These are phyloP conservation scores for Pyrgilauda ruficollis DNA, from an alignment of 2,113 vertebrate species.

Conservation along the genomic window DNA sequence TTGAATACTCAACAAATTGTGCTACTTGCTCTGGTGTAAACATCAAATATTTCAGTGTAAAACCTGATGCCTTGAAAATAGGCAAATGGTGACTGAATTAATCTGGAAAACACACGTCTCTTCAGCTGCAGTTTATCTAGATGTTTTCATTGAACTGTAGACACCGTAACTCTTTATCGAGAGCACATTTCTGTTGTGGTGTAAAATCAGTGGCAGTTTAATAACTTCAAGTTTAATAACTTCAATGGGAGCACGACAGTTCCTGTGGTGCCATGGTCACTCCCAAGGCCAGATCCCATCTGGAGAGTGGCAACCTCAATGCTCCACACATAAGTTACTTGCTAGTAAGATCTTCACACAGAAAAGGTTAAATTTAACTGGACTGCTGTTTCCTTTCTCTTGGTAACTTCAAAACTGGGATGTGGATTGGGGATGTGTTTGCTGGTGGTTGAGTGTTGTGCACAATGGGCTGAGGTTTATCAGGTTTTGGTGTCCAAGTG, in stretches of 20 bases:
- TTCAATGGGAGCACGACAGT: neutral
- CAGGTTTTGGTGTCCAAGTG: neutral
- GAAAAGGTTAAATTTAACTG: neutral
- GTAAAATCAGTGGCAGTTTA: neutral
- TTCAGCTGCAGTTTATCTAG: neutral
- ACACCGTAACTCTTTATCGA: neutral
- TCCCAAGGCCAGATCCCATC: rapidly evolving
- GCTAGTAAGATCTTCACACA: neutral
- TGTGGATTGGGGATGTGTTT: neutral
- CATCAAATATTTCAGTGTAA: neutral
- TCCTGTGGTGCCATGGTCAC: neutral
- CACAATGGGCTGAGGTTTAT: neutral
- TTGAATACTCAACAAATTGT: neutral
- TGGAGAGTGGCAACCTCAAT: neutral
- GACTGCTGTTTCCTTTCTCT: neutral
- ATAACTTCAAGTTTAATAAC: neutral
- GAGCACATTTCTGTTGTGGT: neutral
- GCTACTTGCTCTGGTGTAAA: neutral
- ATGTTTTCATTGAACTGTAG: neutral
- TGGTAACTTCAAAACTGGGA: neutral
- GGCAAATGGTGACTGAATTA: neutral
- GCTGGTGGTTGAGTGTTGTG: neutral
- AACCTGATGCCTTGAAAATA: neutral
- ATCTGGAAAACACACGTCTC: neutral
- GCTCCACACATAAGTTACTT: neutral